phyloP scores from a whole-genome alignment of 92 coral and sea anemone genomes.

The Bergia sp. region DNA sequence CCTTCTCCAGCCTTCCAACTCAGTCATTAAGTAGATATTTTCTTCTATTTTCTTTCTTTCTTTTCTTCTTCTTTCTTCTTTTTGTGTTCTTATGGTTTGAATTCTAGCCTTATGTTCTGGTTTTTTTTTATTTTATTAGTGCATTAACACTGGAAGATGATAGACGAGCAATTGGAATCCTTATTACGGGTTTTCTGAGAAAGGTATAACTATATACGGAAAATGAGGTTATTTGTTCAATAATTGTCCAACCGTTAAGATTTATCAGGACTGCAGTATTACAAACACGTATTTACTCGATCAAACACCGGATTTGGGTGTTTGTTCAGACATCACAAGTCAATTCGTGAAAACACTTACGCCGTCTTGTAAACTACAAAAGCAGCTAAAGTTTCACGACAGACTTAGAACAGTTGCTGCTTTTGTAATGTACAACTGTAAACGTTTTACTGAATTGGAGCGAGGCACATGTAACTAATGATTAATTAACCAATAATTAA shows the following conservation, averaged over 20 bases:
- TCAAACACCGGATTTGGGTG: too few species aligned
- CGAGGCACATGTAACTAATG: too few species aligned
- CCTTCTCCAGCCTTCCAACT: neutral
- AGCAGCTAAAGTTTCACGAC: too few species aligned
- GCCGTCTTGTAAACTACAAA: too few species aligned
- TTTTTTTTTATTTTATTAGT: slow-evolving; percentile 40
- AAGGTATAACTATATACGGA: slow-evolving; percentile 56
- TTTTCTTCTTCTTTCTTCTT: neutral
- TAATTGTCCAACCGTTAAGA: neutral
- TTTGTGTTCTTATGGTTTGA: neutral
- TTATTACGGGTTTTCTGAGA: slow-evolving; percentile 81
- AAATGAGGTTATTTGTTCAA: neutral
- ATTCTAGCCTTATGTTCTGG: too few species aligned
- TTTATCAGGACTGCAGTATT: neutral
- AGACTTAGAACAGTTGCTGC: too few species aligned
- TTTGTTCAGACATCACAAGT: too few species aligned
- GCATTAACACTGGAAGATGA: slow-evolving; percentile 89
- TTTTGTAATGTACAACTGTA: too few species aligned
- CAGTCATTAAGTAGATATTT: neutral
- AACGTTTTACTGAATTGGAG: too few species aligned
- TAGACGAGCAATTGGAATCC: slow-evolving; percentile 71
- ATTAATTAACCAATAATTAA: too few species aligned
- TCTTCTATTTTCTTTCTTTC: neutral
- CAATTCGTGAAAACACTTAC: too few species aligned
- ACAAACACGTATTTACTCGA: too few species aligned